A percentile compares a stretch with the other conserved stretches of the same genome.
Conservation (phyloP, 2,113 vertebrate genomes). For the Takifugu bimaculatus region DNA sequence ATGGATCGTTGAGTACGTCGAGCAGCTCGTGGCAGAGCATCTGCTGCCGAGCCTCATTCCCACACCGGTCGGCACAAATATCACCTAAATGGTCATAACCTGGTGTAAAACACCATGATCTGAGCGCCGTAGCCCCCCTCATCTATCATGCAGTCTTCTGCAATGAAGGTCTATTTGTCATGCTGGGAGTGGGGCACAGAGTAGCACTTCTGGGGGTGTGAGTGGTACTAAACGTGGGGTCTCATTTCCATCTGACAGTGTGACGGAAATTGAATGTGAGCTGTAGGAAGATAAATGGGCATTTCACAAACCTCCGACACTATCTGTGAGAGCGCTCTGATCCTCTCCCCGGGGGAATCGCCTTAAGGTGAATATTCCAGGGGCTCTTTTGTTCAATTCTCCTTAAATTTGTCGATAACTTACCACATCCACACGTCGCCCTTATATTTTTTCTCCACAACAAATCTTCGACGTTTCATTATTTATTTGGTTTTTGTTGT, state of each 20-base stretch:
- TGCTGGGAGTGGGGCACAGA: slow-evolving; percentile 47
- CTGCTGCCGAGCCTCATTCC: slow-evolving; percentile 52
- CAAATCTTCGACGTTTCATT: not conserved
- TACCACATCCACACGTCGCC: slow-evolving; percentile 17
- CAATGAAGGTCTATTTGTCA: slow-evolving; percentile 70
- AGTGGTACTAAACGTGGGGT: slow-evolving; percentile 62
- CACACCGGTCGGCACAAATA: slow-evolving; percentile 52
- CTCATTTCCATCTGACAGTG: slow-evolving; percentile 74
- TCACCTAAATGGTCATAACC: slow-evolving; percentile 49
- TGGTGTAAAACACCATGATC: slow-evolving; percentile 57
- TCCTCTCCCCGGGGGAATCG: slow-evolving; percentile 48
- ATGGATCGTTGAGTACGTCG: slow-evolving; percentile 67
- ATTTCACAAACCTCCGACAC: slow-evolving; percentile 52
- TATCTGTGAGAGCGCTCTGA: slow-evolving; percentile 50
- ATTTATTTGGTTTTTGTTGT: not conserved
- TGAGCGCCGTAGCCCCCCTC: slow-evolving; percentile 36
- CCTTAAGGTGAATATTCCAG: slow-evolving; percentile 56
- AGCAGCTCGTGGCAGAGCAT: slow-evolving; percentile 66
- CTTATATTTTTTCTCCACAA: slow-evolving; percentile 17
- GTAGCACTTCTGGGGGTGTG: slow-evolving; percentile 56
- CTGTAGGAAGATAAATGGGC: slow-evolving; percentile 78
- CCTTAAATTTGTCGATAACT: slow-evolving; percentile 57
- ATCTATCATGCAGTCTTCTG: slow-evolving; percentile 67
- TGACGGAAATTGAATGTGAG: slow-evolving; percentile 80
- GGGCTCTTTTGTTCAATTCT: slow-evolving; percentile 53